These are phyloP conservation scores for Burhinus bistriatus DNA, from an alignment of 2,113 vertebrate genomes.

Conservation along the genomic window DNA sequence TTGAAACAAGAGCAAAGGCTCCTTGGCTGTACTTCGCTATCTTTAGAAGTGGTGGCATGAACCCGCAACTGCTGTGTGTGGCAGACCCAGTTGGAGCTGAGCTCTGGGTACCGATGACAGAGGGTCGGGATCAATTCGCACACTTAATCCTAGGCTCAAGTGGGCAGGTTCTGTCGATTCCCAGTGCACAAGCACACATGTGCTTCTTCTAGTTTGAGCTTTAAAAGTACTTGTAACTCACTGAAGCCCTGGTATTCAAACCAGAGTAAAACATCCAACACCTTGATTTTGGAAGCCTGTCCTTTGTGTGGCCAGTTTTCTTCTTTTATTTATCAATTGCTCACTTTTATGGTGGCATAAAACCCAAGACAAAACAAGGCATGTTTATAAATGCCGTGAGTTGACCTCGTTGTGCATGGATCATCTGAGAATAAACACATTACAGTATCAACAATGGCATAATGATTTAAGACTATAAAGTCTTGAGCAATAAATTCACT, in stretches of 20 bases:
- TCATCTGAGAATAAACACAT: neutral
- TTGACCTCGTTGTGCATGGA: neutral
- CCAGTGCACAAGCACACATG: neutral
- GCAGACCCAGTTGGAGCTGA: neutral
- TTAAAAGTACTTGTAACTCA: neutral
- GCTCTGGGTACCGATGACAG: conserved; percentile 40
- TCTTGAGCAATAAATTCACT: neutral
- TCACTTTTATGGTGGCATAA: neutral
- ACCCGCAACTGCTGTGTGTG: neutral
- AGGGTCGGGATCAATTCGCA: conserved; percentile 48
- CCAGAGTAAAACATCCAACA: neutral
- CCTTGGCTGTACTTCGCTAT: neutral
- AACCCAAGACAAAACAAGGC: neutral
- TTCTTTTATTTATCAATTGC: neutral
- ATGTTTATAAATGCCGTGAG: neutral
- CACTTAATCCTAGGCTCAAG: neutral
- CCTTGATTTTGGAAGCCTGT: neutral
- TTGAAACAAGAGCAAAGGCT: conserved; percentile 46
- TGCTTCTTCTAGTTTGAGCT: neutral
- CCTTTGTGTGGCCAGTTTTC: neutral
- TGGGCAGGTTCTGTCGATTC: neutral
- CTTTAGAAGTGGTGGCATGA: conserved; percentile 17
- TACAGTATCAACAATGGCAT: neutral
- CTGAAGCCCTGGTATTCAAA: neutral
- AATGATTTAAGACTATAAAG: neutral